Evolutionary conservation across 2,797 vertebrate genomes (phyloP), one percentile per base, ranked within the genome.

Genomic region (Tympanoctomys barrerae): DNA sequence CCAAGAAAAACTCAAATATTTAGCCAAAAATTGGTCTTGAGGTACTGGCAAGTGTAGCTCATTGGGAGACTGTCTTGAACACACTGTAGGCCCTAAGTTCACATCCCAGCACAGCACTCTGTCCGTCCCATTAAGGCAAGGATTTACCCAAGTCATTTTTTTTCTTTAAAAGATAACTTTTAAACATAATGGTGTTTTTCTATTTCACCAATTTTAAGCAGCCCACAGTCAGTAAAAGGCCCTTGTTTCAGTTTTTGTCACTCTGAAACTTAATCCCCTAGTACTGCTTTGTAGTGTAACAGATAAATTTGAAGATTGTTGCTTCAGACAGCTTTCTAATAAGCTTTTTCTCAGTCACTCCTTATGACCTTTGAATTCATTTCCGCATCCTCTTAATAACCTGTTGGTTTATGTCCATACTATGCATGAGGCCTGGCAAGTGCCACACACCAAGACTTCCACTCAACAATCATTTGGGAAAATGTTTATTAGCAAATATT

Each of bases 151-250:
- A 94, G 36, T 18, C 70, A 86, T 73, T 59, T 49, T 91, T 79
- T 87, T 77, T 78, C 70, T 90, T 87, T 46, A 80, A 96, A 93
- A 82, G 64, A 81, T 59, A 24, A 10, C 54, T 96, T 94, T 90
- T 73, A 95, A 93, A 91, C 85, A 26, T 77, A 49, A 61, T 26
- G 31, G 18, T 81, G 19, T 68, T 87, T 86, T 77, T 14, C 14
- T 73, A 62, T 93, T 73, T 93, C 52, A 88, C 78, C 62, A 85
- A 88, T 87, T 94, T 81, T 71, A 66, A 90, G 36, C 49, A 62
- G n/a, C 54, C 28, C 46, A 82, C 46, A 82, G 28, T 9, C 5
- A 0, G 71, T n/a, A 91, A 26, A 83, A 79, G 75, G 49, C 33
- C 9, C 66, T 90, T 81, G 61, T 42, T 89, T 36, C 11, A 89